Conservation (phyloP, 2,888 invertebrate species). For the Metopia argyrocephala region DNA sequence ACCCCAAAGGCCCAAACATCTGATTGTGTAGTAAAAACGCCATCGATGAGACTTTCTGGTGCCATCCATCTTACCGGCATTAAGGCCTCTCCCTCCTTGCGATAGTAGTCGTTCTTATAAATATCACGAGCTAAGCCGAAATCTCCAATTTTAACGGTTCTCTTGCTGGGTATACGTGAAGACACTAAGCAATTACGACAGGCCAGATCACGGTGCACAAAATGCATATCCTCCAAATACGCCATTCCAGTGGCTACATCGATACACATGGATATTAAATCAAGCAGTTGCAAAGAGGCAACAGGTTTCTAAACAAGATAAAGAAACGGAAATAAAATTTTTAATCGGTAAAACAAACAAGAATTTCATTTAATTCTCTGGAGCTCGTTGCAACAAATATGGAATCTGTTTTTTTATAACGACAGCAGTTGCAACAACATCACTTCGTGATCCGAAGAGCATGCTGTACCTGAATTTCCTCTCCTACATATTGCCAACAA, state of each 20-base stretch:
- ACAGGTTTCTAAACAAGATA: slow-evolving; percentile 80
- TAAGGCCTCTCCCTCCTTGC: slow-evolving; percentile 94
- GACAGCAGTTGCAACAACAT: too few relatives aligned
- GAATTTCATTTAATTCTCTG: background rate
- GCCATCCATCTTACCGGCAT: slow-evolving; percentile 99
- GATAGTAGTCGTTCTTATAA: slow-evolving; percentile 97
- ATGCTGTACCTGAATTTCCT: too few relatives aligned
- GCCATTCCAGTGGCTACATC: slow-evolving; percentile 97
- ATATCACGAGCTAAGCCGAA: slow-evolving; percentile 98
- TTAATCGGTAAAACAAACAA: background rate
- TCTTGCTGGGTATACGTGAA: slow-evolving; percentile 81
- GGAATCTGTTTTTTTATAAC: background rate
- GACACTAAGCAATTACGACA: slow-evolving; percentile 97
- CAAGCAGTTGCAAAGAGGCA: slow-evolving; percentile 86
- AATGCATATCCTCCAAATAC: slow-evolving; percentile 97
- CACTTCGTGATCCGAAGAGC: too few relatives aligned
- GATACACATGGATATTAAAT: slow-evolving; percentile 94
- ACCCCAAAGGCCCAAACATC: slow-evolving; percentile 98
- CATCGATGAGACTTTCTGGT: slow-evolving; percentile 96
- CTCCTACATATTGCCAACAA: too few relatives aligned
- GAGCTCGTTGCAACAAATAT: too few relatives aligned
- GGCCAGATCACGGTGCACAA: slow-evolving; percentile 97
- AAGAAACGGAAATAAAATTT: slow-evolving; percentile 49
- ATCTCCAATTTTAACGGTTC: slow-evolving; percentile 90
- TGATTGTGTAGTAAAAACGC: slow-evolving; percentile 96